phyloP scores from a whole-genome alignment of 2,113 vertebrate genomes.

The Puntigrus tetrazona region DNA sequence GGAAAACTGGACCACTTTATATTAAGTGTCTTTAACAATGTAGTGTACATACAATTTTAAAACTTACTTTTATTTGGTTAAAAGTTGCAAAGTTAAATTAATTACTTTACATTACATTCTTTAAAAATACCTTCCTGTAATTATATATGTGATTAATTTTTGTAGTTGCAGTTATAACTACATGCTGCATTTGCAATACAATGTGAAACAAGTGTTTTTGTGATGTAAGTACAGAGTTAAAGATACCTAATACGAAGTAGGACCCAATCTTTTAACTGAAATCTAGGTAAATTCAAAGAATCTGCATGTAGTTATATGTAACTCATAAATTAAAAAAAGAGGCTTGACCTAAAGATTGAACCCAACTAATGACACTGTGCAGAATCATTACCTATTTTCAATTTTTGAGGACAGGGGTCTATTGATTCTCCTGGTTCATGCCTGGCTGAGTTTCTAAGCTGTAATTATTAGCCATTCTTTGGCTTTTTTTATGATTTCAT shows the following conservation, averaged over 20 bases:
- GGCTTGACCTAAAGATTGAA: neutral
- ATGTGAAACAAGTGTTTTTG: too few relatives aligned
- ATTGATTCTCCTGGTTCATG: neutral
- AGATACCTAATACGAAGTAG: too few relatives aligned
- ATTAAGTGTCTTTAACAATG: too few relatives aligned
- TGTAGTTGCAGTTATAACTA: too few relatives aligned
- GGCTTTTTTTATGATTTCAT: slow-evolving; percentile 57
- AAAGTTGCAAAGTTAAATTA: too few relatives aligned
- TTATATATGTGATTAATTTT: too few relatives aligned
- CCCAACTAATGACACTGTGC: neutral
- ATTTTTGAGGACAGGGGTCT: neutral
- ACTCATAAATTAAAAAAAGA: slow-evolving; percentile 1
- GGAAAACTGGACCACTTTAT: neutral
- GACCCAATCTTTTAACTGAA: neutral
- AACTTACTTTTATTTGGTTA: too few relatives aligned
- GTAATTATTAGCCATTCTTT: slow-evolving; percentile 53
- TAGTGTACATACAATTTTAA: too few relatives aligned
- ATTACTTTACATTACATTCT: too few relatives aligned
- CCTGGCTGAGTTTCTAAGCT: slow-evolving; percentile 29
- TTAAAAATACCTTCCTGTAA: too few relatives aligned
- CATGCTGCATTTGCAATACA: too few relatives aligned
- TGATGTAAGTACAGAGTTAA: too few relatives aligned
- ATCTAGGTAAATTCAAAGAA: neutral
- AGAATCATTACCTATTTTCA: slow-evolving; percentile 9
- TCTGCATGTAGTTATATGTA: neutral